Conservation (phyloP, 1,140 invertebrate genomes). For the Chironomus tepperi region DNA sequence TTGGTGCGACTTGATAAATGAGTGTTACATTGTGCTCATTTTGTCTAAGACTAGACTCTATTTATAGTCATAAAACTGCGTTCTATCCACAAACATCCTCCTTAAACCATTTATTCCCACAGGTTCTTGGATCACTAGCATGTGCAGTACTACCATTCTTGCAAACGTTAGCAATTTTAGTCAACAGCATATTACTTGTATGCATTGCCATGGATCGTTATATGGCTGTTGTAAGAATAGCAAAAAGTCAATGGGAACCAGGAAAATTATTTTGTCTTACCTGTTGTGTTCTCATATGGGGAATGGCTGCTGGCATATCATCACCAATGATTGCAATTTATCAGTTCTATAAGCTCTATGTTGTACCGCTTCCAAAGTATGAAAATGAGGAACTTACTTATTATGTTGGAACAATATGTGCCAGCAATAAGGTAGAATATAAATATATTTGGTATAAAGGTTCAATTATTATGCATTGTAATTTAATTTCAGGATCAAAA, state of each 20-base stretch:
- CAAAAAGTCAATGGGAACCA: slow-evolving; percentile 40
- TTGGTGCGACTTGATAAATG: too few species aligned
- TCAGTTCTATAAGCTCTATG: slow-evolving; percentile 31
- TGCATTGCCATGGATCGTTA: slow-evolving; percentile 47
- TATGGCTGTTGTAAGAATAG: slow-evolving; percentile 38
- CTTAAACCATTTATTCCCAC: background rate
- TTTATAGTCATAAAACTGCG: background rate
- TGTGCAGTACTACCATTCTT: slow-evolving; percentile 44
- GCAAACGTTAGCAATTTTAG: slow-evolving; percentile 42
- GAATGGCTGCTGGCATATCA: slow-evolving; percentile 34
- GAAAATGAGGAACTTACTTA: slow-evolving; percentile 16
- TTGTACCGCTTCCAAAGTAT: slow-evolving; percentile 29
- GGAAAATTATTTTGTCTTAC: slow-evolving; percentile 31
- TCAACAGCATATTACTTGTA: slow-evolving; percentile 44
- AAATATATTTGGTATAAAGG: slow-evolving; percentile 26
- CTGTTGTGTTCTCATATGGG: slow-evolving; percentile 35
- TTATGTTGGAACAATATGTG: slow-evolving; percentile 27
- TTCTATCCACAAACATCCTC: background rate
- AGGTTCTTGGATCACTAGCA: slow-evolving; percentile 41
- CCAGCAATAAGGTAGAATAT: slow-evolving; percentile 28
- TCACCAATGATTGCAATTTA: slow-evolving; percentile 32
- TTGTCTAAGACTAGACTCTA: too few species aligned
- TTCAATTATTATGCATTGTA: slow-evolving; percentile 28
- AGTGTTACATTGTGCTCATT: too few species aligned
- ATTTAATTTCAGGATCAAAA: slow-evolving; percentile 34